A percentile compares a stretch with the other conserved stretches of the same genome.
phyloP scores from a whole-genome alignment of 2,888 invertebrate genomes.

The Priocnemis perturbator region DNA sequence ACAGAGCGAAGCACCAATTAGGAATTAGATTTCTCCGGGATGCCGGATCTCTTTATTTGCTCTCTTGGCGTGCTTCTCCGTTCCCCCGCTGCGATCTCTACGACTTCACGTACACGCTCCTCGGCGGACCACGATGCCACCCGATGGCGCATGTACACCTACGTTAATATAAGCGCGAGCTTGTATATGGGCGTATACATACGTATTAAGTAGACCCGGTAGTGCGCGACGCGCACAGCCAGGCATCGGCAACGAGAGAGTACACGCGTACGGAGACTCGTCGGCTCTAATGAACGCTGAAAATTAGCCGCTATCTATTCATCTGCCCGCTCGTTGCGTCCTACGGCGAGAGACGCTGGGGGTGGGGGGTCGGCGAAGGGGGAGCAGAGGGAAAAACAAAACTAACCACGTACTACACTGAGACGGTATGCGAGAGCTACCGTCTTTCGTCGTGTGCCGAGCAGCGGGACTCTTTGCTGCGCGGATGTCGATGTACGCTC shows the following conservation, averaged over 20 bases:
- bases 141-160: slow-evolving; percentile 26
- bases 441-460: slow-evolving; percentile 45
- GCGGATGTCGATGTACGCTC: background rate
- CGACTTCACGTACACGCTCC: slow-evolving; percentile 12
- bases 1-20: slow-evolving; percentile 60
- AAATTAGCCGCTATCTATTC: slow-evolving; percentile 68
- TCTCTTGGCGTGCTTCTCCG: slow-evolving; percentile 56
- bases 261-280: slow-evolving; percentile 46
- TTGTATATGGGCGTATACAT: background rate
- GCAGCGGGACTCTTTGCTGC: background rate
- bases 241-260: slow-evolving; percentile 35
- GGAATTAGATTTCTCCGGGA: slow-evolving; percentile 61
- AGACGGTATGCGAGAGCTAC: slow-evolving; percentile 41
- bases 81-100: slow-evolving; percentile 56
- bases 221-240: slow-evolving; percentile 43
- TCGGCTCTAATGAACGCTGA: slow-evolving; percentile 63
- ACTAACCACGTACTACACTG: background rate
- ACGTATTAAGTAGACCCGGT: slow-evolving; percentile 35
- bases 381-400: slow-evolving; percentile 29
- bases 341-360: slow-evolving; percentile 42
- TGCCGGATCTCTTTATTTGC: slow-evolving; percentile 62
- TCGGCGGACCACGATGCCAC: background rate
- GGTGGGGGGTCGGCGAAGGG: slow-evolving; percentile 28
- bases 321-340: slow-evolving; percentile 59
- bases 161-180: slow-evolving; percentile 9